These are phyloP conservation scores for Pegoplata infirma DNA, from an alignment of 2,888 invertebrate species.

Conservation along the genomic window DNA sequence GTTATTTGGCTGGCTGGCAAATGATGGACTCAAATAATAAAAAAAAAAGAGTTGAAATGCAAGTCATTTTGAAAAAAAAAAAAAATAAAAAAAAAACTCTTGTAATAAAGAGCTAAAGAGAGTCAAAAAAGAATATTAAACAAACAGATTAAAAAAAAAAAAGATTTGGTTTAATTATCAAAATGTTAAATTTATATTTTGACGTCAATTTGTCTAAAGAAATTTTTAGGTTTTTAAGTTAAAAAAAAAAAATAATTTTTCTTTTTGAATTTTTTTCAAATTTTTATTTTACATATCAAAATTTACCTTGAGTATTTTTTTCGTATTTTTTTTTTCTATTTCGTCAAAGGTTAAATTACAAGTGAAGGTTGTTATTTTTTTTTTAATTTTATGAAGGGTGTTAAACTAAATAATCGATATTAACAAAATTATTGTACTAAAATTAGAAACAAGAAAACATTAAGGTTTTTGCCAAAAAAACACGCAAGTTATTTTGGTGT, in stretches of 20 bases:
- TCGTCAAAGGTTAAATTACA: constrained; percentile 27
- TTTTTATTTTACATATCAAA: background rate
- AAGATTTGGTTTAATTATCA: background rate
- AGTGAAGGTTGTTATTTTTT: constrained; percentile 8
- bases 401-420: constrained; percentile 38
- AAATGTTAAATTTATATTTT: background rate
- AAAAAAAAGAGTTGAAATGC: background rate
- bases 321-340: background rate
- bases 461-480: background rate
- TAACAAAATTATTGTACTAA: constrained; percentile 9
- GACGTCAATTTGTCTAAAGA: background rate
- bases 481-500: constrained; percentile 21
- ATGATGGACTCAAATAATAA: background rate
- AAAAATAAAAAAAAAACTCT: too few relatives aligned
- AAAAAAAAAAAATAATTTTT: too few relatives aligned
- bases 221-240: background rate
- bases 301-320: constrained; percentile 15
- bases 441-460: constrained; percentile 24
- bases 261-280: too few relatives aligned
- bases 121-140: background rate
- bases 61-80: background rate
- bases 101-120: background rate
- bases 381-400: background rate
- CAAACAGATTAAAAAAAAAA: background rate
- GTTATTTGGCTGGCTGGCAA: background rate